Conservation (phyloP, 2,113 vertebrate genomes). For the Setophaga kirtlandii region DNA sequence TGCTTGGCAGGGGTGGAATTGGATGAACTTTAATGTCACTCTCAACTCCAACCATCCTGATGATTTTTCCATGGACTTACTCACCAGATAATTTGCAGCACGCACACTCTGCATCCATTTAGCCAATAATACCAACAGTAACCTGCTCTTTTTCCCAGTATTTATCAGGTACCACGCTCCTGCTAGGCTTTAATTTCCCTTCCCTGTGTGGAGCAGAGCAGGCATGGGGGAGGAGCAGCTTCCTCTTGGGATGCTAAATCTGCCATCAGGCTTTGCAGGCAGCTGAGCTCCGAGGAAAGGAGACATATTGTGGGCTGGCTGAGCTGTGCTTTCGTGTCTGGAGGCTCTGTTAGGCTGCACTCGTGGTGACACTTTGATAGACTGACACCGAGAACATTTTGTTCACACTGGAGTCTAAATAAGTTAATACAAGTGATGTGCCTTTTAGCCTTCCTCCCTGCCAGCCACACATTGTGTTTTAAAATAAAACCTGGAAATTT, state of each 20-base stretch:
- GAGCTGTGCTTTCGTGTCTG: background rate
- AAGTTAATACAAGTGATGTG: background rate
- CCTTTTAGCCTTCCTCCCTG: background rate
- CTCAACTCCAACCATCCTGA: background rate
- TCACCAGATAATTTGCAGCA: background rate
- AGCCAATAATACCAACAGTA: background rate
- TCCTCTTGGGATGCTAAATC: background rate
- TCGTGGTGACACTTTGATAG: constrained; percentile 22
- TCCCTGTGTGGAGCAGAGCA: background rate
- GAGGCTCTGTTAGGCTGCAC: background rate
- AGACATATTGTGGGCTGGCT: background rate
- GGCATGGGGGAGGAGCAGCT: background rate
- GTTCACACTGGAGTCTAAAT: background rate
- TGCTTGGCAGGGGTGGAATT: background rate
- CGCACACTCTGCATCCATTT: accelerated
- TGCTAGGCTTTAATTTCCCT: background rate
- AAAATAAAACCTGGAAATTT: background rate
- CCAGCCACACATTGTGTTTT: background rate
- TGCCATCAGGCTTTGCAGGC: background rate
- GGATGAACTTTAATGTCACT: background rate
- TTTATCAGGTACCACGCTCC: background rate
- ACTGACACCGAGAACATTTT: constrained; percentile 17
- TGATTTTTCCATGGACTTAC: accelerated
- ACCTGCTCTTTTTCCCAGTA: background rate
- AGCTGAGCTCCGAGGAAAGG: background rate